Percentiles rank a stretch among this genome's conserved stretches.
Conservation (phyloP, 1,140 invertebrate species). For the Archegozetes longisetosus region DNA sequence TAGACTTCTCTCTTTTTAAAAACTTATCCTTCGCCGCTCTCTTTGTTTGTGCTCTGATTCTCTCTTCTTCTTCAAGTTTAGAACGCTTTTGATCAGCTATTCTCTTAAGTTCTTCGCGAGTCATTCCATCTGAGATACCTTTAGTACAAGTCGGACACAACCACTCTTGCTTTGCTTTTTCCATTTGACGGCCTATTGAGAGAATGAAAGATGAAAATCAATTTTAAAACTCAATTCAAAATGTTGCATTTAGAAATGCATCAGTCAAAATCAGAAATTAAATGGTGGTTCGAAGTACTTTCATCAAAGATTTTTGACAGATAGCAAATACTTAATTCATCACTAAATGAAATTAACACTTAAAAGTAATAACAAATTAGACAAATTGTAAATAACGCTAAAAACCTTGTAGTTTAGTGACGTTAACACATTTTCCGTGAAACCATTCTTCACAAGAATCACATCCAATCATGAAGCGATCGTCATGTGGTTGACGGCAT, state of each 20-base stretch:
- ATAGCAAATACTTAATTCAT: neutral
- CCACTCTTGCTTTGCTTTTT: constrained; percentile 73
- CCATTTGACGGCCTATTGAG: constrained; percentile 53
- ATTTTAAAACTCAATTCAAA: too few species aligned
- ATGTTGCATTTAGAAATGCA: too few species aligned
- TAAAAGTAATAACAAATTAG: neutral
- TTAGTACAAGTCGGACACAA: constrained; percentile 61
- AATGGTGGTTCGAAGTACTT: too few species aligned
- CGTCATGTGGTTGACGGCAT: constrained; percentile 83
- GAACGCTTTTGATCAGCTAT: neutral
- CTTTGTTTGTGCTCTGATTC: neutral
- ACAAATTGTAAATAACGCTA: neutral
- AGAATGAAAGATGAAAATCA: too few species aligned
- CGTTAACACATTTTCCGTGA: constrained; percentile 85
- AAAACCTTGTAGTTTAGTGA: constrained; percentile 56
- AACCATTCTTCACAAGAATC: constrained; percentile 94
- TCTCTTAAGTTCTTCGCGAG: neutral
- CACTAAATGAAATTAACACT: neutral
- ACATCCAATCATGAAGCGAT: constrained; percentile 95
- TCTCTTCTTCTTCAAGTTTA: constrained; percentile 5
- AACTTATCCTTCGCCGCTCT: neutral
- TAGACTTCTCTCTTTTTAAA: neutral
- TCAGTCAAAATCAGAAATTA: too few species aligned
- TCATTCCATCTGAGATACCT: constrained; percentile 33
- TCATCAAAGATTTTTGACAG: too few species aligned